Percentiles rank a stretch among this genome's conserved stretches.
Evolutionary conservation across 2,797 vertebrate genomes (phyloP).

Genomic region (Pelobates cultripes): DNA sequence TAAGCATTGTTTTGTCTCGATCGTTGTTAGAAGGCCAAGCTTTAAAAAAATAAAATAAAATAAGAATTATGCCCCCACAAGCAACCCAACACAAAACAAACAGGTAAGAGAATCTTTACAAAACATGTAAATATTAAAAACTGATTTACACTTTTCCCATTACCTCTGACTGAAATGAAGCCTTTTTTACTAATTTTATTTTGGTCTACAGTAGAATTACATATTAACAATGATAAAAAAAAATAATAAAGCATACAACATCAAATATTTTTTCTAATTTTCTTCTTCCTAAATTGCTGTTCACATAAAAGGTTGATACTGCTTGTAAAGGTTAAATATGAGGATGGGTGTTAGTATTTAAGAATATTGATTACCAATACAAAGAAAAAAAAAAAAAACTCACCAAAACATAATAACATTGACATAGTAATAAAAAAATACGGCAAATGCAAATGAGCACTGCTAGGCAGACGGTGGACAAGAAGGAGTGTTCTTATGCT

Average conservation of each 20-base stretch:
- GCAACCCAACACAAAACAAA: slow-evolving; percentile 59
- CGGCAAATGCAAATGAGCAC: neutral
- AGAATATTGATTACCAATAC: slow-evolving; percentile 12
- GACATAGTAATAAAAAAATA: neutral
- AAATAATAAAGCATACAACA: slow-evolving; percentile 40
- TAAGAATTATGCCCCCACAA: neutral
- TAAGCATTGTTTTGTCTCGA: slow-evolving; percentile 69
- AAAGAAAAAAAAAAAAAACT: slow-evolving; percentile 10
- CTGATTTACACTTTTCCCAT: slow-evolving; percentile 63
- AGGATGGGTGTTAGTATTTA: slow-evolving; percentile 43
- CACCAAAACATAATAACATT: neutral
- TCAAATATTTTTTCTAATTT: slow-evolving; percentile 15
- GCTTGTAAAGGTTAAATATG: slow-evolving; percentile 67
- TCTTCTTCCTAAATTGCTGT: slow-evolving; percentile 22
- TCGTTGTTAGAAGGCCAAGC: neutral
- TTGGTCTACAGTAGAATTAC: slow-evolving; percentile 84
- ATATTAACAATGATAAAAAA: slow-evolving; percentile 72
- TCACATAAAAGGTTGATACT: slow-evolving; percentile 68
- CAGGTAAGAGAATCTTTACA: slow-evolving; percentile 67
- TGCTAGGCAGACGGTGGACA: slow-evolving; percentile 5
- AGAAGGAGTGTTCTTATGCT: neutral
- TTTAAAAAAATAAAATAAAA: too few relatives aligned
- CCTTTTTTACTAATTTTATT: slow-evolving; percentile 66
- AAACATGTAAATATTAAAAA: slow-evolving; percentile 71
- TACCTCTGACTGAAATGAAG: slow-evolving; percentile 68